A percentile compares a stretch with the other conserved stretches of the same genome.
Evolutionary conservation across 2,797 vertebrate genomes (phyloP).

Genomic region (Mormyrops attenuatus): DNA sequence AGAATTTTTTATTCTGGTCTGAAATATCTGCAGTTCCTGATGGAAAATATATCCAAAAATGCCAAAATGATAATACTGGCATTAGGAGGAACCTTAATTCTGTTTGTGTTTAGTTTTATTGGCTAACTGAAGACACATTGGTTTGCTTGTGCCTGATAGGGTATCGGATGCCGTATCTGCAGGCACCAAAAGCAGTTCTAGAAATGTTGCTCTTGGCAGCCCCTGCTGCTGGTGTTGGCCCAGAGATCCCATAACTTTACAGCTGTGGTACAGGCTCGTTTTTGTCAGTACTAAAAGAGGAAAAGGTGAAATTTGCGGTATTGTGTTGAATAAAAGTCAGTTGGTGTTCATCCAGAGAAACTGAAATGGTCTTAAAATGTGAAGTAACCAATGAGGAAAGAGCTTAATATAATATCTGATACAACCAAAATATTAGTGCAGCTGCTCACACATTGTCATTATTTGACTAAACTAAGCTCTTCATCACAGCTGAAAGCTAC

Average conservation of each 20-base stretch:
- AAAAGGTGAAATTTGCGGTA: not conserved
- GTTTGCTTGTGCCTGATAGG: not conserved
- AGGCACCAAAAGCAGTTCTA: not conserved
- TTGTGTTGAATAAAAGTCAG: constrained; percentile 1
- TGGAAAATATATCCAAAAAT: not conserved
- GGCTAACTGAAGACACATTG: not conserved
- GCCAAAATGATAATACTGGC: not conserved
- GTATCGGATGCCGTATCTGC: not conserved
- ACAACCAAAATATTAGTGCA: not conserved
- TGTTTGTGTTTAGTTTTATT: not conserved
- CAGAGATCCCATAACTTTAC: not conserved
- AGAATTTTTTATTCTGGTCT: not conserved
- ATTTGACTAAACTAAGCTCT: not conserved
- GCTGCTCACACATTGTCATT: not conserved
- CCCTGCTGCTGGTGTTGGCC: not conserved
- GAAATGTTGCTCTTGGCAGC: not conserved
- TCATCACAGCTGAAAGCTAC: not conserved
- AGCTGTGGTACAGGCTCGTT: not conserved
- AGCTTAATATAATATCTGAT: not conserved
- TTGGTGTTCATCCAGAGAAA: not conserved
- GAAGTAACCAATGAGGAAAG: not conserved
- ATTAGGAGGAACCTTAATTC: not conserved
- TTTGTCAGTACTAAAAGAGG: not conserved
- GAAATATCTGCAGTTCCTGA: not conserved
- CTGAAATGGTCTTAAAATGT: not conserved